Evolutionary conservation across 2,888 invertebrate genomes (phyloP).

Genomic region (Helobdella robusta): DNA sequence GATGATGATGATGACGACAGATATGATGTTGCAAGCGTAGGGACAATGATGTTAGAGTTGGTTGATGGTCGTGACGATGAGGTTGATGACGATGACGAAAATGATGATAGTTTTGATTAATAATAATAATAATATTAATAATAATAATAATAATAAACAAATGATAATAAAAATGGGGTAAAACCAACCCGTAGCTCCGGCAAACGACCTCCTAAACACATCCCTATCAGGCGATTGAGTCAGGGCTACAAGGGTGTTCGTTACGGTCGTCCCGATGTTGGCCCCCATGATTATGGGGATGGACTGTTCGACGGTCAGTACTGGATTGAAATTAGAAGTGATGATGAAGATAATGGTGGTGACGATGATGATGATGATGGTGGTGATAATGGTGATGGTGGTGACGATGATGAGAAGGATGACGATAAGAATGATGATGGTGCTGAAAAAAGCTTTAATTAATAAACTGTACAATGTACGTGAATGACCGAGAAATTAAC

Average conservation of each 20-base stretch:
- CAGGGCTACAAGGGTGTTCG: slow-evolving; percentile 54
- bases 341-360: too few relatives aligned
- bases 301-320: slow-evolving; percentile 49
- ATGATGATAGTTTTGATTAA: not conserved
- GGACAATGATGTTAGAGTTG: not conserved
- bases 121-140: slow-evolving; percentile 1
- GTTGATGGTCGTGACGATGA: not conserved
- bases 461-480: too few relatives aligned
- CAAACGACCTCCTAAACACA: slow-evolving; percentile 53
- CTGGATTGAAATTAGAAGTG: slow-evolving; percentile 32
- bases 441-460: too few relatives aligned
- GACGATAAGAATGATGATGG: too few relatives aligned
- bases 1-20: not conserved
- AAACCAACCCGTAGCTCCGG: slow-evolving; percentile 50
- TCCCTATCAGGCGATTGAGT: slow-evolving; percentile 45
- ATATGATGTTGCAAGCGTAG: too few relatives aligned
- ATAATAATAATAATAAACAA: not conserved
- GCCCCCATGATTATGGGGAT: slow-evolving; percentile 56
- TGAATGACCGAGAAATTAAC: too few relatives aligned
- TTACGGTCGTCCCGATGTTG: slow-evolving; percentile 55
- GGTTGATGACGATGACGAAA: not conserved
- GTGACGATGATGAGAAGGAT: too few relatives aligned
- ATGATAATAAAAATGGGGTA: not conserved
- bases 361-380: too few relatives aligned
- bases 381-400: too few relatives aligned